These are phyloP conservation scores for Malthinus flaveolus DNA, from an alignment of 2,888 invertebrate species.

Conservation along the genomic window DNA sequence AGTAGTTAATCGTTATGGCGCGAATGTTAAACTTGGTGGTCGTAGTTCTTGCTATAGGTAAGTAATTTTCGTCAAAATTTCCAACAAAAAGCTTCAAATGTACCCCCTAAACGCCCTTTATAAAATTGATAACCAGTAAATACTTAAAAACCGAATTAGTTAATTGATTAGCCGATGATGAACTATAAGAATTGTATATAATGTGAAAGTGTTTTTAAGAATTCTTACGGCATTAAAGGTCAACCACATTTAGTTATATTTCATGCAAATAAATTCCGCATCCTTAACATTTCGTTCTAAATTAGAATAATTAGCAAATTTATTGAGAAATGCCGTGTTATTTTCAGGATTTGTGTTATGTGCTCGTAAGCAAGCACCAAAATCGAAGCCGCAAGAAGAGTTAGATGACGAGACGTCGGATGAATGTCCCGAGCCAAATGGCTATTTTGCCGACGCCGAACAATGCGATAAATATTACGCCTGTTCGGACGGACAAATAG, in stretches of 20 bases:
- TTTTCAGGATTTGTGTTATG: conserved; percentile 27
- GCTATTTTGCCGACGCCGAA: conserved; percentile 82
- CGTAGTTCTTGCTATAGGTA: conserved; percentile 36
- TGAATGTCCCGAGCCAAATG: conserved; percentile 79
- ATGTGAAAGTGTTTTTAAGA: conserved; percentile 37
- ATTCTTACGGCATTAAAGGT: conserved; percentile 33
- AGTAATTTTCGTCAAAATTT: conserved; percentile 24
- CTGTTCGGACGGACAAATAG: conserved; percentile 74
- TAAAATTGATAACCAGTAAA: not conserved
- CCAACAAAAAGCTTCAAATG: not conserved
- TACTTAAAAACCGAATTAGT: not conserved
- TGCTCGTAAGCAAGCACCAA: conserved; percentile 29
- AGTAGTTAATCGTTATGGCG: conserved; percentile 42
- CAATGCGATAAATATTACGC: conserved; percentile 90
- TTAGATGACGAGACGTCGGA: conserved; percentile 65
- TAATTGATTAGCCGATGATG: conserved; percentile 13
- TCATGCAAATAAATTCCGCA: too few relatives aligned
- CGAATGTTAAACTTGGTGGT: conserved; percentile 38
- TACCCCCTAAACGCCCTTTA: not conserved
- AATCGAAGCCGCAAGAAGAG: conserved; percentile 34
- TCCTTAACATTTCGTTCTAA: too few relatives aligned
- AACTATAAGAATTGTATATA: conserved; percentile 17
- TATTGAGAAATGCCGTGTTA: too few relatives aligned
- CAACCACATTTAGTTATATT: conserved; percentile 24
- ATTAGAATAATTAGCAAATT: too few relatives aligned